Base-by-base conservation (phyloP, 2,888 invertebrate species). In the Cheilosia scutellata region DNA sequence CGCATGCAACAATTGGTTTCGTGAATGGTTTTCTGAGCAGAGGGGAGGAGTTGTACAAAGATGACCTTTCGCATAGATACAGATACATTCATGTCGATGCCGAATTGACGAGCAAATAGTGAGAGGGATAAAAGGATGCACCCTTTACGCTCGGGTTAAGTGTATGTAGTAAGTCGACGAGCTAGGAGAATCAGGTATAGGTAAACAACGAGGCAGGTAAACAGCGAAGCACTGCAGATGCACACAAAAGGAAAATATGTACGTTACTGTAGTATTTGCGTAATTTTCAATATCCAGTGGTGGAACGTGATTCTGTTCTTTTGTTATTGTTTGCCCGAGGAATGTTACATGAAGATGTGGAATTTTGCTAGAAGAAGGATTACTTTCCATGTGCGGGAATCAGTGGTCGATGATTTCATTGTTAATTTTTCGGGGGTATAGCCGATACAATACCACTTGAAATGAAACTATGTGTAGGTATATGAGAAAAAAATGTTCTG, bases 1-100 rank as follows among this genome's bases (percentile, higher is more conserved):
- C 27, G 53, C 65, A 78, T 74, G 62, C 72, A 78, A 78, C 82
- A 74, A 68, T 72, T 72, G 66, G 42, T 72, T 65, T 65, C 11
- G 27, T 57, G n/a, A 63, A 6, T 29, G 5, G 16, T 16, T 40
- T 62, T 62, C 40, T 9, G 49, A 16, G 2, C n/a, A 42, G 27
- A 7, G 51, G 11, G 51, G 13, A 1, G 9, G 13, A 16, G 5
- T 55, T 65, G 44, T 65, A 37, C 57, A 57, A 47, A 65, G 75
- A 75, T 66, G 75, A 66, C 75, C 65, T 75, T 49, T 58, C 40
- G 47, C 11, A 16, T n/a, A 20, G 3, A 20, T 7, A 20, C n/a
- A 33, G 44, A 11, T 44, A 44, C 47, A 68, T 40, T 5, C 29
- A 49, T 16, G 9, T 5, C 6, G 13, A 13, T 13, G 20, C 25